These are phyloP conservation scores for Chromoteleia sp. DNA, from an alignment of 2,888 invertebrate genomes.

Conservation along the genomic window DNA sequence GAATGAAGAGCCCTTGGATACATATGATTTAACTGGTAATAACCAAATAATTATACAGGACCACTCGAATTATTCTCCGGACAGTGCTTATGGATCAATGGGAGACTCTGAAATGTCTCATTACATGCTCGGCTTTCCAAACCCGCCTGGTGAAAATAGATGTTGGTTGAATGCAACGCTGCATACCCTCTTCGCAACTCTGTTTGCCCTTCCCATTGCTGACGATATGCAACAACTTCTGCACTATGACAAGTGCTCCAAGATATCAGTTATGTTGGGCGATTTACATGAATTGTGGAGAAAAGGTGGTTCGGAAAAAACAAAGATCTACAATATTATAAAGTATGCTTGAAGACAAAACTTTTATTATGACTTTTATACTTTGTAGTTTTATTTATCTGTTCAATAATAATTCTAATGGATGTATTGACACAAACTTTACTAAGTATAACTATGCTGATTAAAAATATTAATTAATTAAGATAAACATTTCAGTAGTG, in stretches of 20 bases:
- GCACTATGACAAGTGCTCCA: slow-evolving; percentile 70
- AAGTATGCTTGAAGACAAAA: slow-evolving; percentile 1
- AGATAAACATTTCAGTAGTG: too few relatives aligned
- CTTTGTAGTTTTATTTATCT: neutral
- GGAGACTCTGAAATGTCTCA: slow-evolving; percentile 72
- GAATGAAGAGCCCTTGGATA: slow-evolving; percentile 27
- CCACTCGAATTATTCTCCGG: slow-evolving; percentile 64
- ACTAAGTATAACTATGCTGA: too few relatives aligned
- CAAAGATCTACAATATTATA: slow-evolving; percentile 14
- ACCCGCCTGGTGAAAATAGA: slow-evolving; percentile 80
- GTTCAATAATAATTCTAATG: too few relatives aligned
- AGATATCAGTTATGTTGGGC: slow-evolving; percentile 73
- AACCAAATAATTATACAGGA: slow-evolving; percentile 50
- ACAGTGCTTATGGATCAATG: slow-evolving; percentile 68
- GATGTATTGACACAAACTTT: too few relatives aligned
- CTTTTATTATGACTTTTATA: neutral
- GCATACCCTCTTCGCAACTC: slow-evolving; percentile 78
- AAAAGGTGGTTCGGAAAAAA: slow-evolving; percentile 72
- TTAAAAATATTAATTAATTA: too few relatives aligned
- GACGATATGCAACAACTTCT: slow-evolving; percentile 71
- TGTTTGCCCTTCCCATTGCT: slow-evolving; percentile 74
- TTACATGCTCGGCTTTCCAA: slow-evolving; percentile 79
- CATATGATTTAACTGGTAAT: slow-evolving; percentile 19
- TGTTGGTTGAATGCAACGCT: slow-evolving; percentile 81
- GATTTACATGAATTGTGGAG: slow-evolving; percentile 75